Percentiles rank a stretch among this genome's conserved stretches.
Conservation (phyloP, 1,140 invertebrate genomes). For the Vanessa tameamea region DNA sequence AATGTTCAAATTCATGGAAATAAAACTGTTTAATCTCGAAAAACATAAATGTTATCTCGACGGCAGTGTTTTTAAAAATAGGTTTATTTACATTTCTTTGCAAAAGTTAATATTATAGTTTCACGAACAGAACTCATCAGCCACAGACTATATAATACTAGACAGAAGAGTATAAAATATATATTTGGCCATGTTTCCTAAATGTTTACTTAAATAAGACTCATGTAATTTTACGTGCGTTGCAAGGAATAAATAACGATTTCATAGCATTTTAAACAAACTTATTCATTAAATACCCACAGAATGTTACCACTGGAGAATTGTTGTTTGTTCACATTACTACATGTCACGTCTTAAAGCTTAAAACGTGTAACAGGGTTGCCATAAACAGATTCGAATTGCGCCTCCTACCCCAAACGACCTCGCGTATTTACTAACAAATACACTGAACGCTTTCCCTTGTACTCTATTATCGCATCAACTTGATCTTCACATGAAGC, state of each 20-base stretch:
- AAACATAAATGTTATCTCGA: neutral
- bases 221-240: too few species aligned
- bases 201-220: too few species aligned
- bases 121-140: conserved; percentile 2
- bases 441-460: conserved; percentile 67
- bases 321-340: neutral
- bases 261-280: neutral
- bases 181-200: too few species aligned
- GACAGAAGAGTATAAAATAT: neutral
- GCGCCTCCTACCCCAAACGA: conserved; percentile 37
- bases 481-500: conserved; percentile 41
- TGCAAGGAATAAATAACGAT: neutral
- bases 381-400: conserved; percentile 62
- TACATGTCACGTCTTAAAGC: conserved; percentile 47
- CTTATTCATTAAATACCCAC: neutral
- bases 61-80: neutral
- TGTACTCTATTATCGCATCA: conserved; percentile 72
- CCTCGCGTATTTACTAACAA: conserved; percentile 48
- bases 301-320: neutral
- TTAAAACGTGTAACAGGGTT: conserved; percentile 53
- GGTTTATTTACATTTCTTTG: neutral
- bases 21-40: too few species aligned
- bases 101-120: neutral
- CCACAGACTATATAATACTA: neutral
- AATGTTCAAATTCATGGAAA: too few species aligned